Conservation (phyloP, 2,888 invertebrate species). For the Stenurella melanura region DNA sequence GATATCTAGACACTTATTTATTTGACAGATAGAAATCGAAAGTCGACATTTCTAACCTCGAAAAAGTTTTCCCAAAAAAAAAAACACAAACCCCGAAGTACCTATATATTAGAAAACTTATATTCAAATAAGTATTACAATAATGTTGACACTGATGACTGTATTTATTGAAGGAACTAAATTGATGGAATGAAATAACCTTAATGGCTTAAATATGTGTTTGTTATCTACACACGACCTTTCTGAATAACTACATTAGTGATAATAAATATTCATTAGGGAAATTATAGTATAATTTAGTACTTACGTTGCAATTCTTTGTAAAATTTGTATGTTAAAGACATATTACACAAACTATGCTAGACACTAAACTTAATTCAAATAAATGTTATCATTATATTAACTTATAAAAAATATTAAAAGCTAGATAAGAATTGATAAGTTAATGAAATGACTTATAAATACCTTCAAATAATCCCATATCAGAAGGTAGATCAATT, state of each 20-base stretch:
- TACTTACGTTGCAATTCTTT: constrained; percentile 40
- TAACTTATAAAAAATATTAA: constrained; percentile 35
- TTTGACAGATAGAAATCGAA: too few relatives aligned
- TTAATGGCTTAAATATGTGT: constrained; percentile 7
- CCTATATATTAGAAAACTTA: not conserved
- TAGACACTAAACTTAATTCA: constrained; percentile 33
- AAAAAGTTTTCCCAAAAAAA: not conserved
- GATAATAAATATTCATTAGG: constrained; percentile 14
- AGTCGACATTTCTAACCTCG: too few relatives aligned
- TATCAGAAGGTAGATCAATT: constrained; percentile 58
- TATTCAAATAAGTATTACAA: not conserved
- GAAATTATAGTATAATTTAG: constrained; percentile 10
- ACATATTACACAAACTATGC: constrained; percentile 22
- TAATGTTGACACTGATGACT: not conserved
- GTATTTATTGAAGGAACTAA: not conserved
- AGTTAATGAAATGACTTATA: constrained; percentile 50
- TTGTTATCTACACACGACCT: constrained; percentile 1
- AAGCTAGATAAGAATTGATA: constrained; percentile 45
- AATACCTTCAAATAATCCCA: constrained; percentile 70
- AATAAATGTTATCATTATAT: constrained; percentile 27
- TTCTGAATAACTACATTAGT: not conserved
- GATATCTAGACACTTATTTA: too few relatives aligned
- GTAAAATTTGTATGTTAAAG: constrained; percentile 33
- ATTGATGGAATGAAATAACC: constrained; percentile 10
- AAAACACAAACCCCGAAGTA: not conserved